Evolutionary conservation across 2,888 invertebrate species (phyloP).

Genomic region (Stenotaenia linearis): DNA sequence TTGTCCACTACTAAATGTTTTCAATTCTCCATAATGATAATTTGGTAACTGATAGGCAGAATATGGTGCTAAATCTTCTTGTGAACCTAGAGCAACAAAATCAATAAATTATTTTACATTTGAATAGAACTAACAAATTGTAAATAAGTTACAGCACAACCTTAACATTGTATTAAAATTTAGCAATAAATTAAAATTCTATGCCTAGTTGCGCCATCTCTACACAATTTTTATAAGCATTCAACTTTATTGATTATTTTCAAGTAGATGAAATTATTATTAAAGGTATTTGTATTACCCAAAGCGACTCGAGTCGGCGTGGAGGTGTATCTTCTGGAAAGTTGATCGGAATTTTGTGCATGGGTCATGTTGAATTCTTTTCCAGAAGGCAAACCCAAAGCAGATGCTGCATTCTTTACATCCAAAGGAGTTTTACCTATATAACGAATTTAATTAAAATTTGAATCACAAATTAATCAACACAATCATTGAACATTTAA

Average conservation of each 20-base stretch:
- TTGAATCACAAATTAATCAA: background rate
- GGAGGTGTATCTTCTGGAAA: constrained; percentile 30
- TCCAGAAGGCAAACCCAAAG: background rate
- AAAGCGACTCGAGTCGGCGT: constrained; percentile 31
- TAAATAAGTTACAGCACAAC: too few species aligned
- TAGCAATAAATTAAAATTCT: too few species aligned
- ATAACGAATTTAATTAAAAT: constrained; percentile 8
- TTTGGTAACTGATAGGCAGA: constrained; percentile 30
- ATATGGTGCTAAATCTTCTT: constrained; percentile 32
- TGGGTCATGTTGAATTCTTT: constrained; percentile 28
- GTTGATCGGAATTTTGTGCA: constrained; percentile 29
- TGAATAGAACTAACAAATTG: too few species aligned
- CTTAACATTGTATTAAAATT: too few species aligned
- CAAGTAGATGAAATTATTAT: background rate
- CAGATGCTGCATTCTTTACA: background rate
- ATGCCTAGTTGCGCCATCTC: background rate
- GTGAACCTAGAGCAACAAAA: constrained; percentile 29
- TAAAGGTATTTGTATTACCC: background rate
- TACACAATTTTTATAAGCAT: background rate
- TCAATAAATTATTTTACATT: background rate
- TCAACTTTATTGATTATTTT: background rate
- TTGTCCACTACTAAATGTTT: constrained; percentile 31
- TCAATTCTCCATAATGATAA: constrained; percentile 32
- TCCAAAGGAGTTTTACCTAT: constrained; percentile 29
- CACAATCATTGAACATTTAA: too few species aligned